Evolutionary conservation across 2,797 vertebrate genomes (phyloP).

Genomic region (Chaetodon trifasciatus): DNA sequence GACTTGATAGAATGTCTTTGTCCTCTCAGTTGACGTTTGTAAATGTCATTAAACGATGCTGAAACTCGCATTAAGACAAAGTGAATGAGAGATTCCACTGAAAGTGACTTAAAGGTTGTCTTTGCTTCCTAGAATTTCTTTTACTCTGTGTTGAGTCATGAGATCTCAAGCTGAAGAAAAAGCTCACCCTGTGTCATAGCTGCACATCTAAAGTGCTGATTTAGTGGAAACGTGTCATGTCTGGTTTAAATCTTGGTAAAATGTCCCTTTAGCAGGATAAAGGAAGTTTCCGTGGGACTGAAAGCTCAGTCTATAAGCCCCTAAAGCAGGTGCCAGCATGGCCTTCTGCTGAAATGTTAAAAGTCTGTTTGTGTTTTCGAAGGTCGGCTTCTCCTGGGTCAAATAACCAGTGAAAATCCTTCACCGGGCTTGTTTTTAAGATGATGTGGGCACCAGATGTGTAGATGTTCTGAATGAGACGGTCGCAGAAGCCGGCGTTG

Average conservation of each 20-base stretch:
- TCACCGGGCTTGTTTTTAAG: background rate
- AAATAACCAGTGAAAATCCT: constrained; percentile 3
- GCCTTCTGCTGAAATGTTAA: constrained; percentile 32
- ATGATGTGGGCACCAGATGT: background rate
- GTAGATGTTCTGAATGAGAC: constrained; percentile 3
- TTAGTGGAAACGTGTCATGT: background rate
- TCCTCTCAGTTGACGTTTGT: constrained; percentile 8
- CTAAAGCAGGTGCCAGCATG: constrained; percentile 34
- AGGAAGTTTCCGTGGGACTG: constrained; percentile 13
- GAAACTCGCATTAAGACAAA: constrained; percentile 5
- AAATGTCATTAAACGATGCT: background rate
- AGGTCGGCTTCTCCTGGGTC: constrained; percentile 11
- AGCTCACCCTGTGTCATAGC: constrained; percentile 5
- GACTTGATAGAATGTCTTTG: constrained; percentile 2
- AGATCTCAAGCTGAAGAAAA: background rate
- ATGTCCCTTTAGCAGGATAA: constrained; percentile 10
- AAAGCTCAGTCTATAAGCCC: background rate
- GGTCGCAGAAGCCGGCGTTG: background rate
- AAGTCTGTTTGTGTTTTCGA: constrained; percentile 22
- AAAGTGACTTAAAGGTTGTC: background rate
- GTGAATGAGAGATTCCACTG: constrained; percentile 22
- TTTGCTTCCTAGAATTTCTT: background rate
- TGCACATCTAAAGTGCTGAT: background rate
- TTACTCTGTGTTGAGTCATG: background rate
- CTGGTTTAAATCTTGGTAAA: background rate